Percentiles rank a stretch among this genome's conserved stretches.
Evolutionary conservation across 2,888 invertebrate species (phyloP).

Genomic region (Unio delphinus): DNA sequence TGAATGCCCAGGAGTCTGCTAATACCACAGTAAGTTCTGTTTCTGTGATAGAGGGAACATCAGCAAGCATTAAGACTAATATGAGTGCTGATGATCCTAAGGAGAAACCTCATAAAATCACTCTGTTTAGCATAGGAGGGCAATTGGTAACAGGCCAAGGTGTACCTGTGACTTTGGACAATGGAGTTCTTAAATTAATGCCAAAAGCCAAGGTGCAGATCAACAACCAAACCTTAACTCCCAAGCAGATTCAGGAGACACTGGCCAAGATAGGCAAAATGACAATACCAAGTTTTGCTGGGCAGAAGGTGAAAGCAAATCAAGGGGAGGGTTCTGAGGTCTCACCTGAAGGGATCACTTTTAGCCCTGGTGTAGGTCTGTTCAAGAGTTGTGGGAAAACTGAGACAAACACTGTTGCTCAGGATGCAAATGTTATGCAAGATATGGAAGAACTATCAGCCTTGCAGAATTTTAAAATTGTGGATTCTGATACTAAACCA

Average conservation of each 20-base stretch:
- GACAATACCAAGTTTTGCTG: conserved; percentile 8
- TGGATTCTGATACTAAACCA: too few relatives aligned
- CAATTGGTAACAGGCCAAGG: conserved; percentile 62
- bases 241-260: conserved; percentile 34
- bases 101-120: conserved; percentile 28
- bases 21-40: neutral
- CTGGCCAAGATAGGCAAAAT: conserved; percentile 29
- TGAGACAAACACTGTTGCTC: too few relatives aligned
- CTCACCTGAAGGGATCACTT: too few relatives aligned
- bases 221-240: conserved; percentile 41
- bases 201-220: conserved; percentile 45
- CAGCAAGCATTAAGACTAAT: neutral
- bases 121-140: conserved; percentile 58
- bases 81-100: conserved; percentile 10
- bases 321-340: too few relatives aligned
- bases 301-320: too few relatives aligned
- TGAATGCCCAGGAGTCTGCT: too few relatives aligned
- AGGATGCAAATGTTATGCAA: too few relatives aligned
- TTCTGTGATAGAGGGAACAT: conserved; percentile 1
- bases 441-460: too few relatives aligned
- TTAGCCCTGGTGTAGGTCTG: too few relatives aligned
- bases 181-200: conserved; percentile 52
- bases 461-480: too few relatives aligned
- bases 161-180: conserved; percentile 55
- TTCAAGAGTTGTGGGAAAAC: too few relatives aligned